phyloP scores from a whole-genome alignment of 2,113 vertebrate species.

The Cyanoramphus novaezelandiae region DNA sequence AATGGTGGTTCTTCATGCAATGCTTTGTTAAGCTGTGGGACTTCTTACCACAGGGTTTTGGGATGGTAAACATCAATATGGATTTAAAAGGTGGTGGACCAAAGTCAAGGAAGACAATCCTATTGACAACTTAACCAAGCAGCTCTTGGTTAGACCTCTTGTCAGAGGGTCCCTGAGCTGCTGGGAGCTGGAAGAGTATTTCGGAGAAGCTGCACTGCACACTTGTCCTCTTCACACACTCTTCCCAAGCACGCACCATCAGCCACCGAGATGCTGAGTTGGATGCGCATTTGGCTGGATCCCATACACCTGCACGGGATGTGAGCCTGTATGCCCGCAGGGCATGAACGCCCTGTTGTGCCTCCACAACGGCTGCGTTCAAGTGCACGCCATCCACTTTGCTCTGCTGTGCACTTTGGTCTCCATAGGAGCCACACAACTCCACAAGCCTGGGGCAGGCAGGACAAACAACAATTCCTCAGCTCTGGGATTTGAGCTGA shows the following conservation, averaged over 20 bases:
- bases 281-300: background rate
- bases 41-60: background rate
- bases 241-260: background rate
- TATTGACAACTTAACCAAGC: background rate
- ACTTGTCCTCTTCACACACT: background rate
- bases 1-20: background rate
- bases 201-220: background rate
- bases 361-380: background rate
- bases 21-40: background rate
- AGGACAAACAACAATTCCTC: background rate
- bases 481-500: background rate
- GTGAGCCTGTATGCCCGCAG: background rate
- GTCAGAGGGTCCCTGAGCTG: background rate
- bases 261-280: background rate
- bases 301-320: background rate
- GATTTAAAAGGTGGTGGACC: background rate
- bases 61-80: background rate
- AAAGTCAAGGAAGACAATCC: background rate
- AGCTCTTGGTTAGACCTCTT: background rate
- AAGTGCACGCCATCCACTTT: rapidly evolving
- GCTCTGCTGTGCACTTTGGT: background rate
- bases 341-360: background rate
- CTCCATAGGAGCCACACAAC: background rate
- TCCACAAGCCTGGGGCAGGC: background rate
- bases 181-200: background rate